Base-by-base conservation (phyloP, 2,797 vertebrate species). In the Amazona ochrocephala region DNA sequence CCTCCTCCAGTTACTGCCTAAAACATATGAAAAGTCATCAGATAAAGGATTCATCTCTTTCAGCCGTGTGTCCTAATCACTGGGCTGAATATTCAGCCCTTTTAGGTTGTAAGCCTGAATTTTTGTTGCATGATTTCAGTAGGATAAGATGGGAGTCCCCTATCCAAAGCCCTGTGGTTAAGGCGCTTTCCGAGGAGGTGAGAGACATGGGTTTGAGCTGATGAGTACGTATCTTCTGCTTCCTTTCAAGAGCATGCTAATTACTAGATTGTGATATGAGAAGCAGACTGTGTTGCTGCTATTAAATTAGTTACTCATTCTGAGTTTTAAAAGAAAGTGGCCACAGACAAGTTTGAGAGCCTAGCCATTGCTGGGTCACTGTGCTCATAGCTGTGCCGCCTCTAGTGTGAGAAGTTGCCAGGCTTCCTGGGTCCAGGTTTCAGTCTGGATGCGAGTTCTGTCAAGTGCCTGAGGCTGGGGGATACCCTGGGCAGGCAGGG, bases 141-240 rank as follows among this genome's bases (percentile, higher is more conserved):
- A 67, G 87, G 94, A 68, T 89, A 84, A 56, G 48, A 90, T 75
- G 53, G 80, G 79, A 96, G 54, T 93, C 48, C 72, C 61, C 72
- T 76, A 27, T 92, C 86, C 86, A 90, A 79, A 93, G 53, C 53
- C 17, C 32, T 75, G 73, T 86, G 85, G 80, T 94, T 94, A 82
- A 90, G 44, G 58, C 34, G 73, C 71, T 88, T 91, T 87, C 83
- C 79, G 74, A 90, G 26, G 56, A 92, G 81, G 75, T 95, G 92
- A 89, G 83, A 94, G 88, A 89, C 94, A 77, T 37, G 75, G 47
- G 37, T 92, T 92, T 94, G 61, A 89, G 39, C 65, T 70, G 75
- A 39, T 65, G 84, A 92, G 65, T 41, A n/a, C 16, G 0, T 53
- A 14, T 53, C 34, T 89, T 75, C 50, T 44, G 39, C 61, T 85